Base-by-base conservation (phyloP, 2,888 invertebrate genomes). In the Pollenia griseotomentosa region DNA sequence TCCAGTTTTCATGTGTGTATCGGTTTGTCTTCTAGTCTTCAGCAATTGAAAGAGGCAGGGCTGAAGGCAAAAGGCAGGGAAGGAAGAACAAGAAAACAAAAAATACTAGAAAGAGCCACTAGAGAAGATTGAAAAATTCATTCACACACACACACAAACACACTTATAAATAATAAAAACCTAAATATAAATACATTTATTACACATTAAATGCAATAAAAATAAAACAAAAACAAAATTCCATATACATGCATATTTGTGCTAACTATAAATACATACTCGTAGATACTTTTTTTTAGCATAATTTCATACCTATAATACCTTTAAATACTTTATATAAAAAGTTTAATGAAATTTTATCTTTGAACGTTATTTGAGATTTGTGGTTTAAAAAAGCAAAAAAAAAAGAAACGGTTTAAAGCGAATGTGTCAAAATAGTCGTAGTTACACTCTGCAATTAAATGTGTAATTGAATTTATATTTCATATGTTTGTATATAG, bases 1-100 rank as follows among this genome's bases (percentile, higher is more conserved):
- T 87, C 87, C 87, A 87, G 84, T 87, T 84, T 86, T 86, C 40
- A 65, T 77, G 71, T 80, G 79, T 83, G 51, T 57, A 77, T 75
- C 48, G 66, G 46, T 61, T 78, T 59, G 11, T 66, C 74, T 78
- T 80, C 71, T 77, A 70, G 75, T 78, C 57, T 68, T 77, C n/a
- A 57, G 53, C 23, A 80, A 63, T 74, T 57, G n/a, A 61, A 70
- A 75, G 68, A 85, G 19, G 75, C 74, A 83, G 83, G 83, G 57
- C 51, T 55, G 61, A 14, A 46, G 65, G 11, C 74, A 63, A 10
- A n/a, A 61, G 63, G 14, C 16, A 66, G 14, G 73, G 51, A 55
- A 84, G 68, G 74, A 87, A 78, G 53, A 81, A 66, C 9, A 61
- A 75, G 59, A 66, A 51, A 33, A 70, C 42, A 59, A 10, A 57